phyloP scores from a whole-genome alignment of 1,140 invertebrate genomes.

The Drosophila busckii region DNA sequence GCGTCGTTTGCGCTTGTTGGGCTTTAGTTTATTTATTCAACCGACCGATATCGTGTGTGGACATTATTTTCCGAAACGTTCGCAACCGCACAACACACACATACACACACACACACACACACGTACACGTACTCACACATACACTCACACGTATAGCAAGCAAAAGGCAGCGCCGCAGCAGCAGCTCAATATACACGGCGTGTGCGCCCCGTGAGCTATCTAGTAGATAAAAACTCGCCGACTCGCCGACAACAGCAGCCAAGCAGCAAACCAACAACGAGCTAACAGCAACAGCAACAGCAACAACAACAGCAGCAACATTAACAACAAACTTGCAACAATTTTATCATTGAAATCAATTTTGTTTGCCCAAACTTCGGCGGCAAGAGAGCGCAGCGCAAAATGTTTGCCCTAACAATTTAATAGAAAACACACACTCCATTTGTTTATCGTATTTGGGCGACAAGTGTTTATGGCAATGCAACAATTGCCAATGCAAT shows the following conservation, averaged over 20 bases:
- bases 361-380: no score
- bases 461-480: no score
- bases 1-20: constrained; percentile 29
- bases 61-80: constrained; percentile 76
- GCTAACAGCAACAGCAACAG: constrained; percentile 2
- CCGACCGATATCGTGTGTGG: constrained; percentile 70
- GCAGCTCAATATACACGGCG: constrained; percentile 57
- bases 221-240: constrained; percentile 73
- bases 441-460: no score
- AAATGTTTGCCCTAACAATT: no score
- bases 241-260: constrained; percentile 55
- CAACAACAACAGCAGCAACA: constrained; percentile 19
- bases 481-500: constrained; percentile 7
- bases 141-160: constrained; percentile 10
- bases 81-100: constrained; percentile 48
- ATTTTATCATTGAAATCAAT: no score
- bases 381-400: no score
- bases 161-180: constrained; percentile 34
- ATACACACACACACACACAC: constrained; percentile 12
- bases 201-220: constrained; percentile 58
- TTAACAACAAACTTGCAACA: constrained; percentile 1
- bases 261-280: background rate
- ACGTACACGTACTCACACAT: background rate
- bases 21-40: constrained; percentile 73
- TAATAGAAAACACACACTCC: no score